Percentiles rank a stretch among this genome's conserved stretches.
Conservation (phyloP, 2,797 vertebrate species). For the Myotis daubentonii region DNA sequence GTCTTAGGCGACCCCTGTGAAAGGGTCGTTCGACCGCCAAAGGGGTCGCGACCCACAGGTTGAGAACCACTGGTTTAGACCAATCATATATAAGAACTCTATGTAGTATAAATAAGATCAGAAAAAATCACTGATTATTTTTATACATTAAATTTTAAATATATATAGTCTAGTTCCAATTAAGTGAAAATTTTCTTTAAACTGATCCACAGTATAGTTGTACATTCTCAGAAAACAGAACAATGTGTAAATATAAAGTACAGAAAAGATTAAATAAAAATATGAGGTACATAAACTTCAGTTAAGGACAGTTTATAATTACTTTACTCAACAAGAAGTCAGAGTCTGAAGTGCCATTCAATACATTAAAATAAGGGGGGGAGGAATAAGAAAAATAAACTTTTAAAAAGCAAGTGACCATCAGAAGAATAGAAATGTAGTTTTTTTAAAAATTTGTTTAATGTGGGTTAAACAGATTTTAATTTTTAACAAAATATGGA, state of each 20-base stretch:
- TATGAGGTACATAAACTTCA: constrained; percentile 7
- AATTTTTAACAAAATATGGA: background rate
- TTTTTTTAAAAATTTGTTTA: background rate
- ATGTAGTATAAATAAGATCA: background rate
- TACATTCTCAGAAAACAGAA: constrained; percentile 40
- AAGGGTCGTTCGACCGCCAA: too few species aligned
- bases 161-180: background rate
- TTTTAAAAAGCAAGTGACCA: background rate
- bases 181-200: constrained; percentile 22
- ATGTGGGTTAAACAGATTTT: background rate
- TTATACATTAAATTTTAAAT: constrained; percentile 21
- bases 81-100: background rate
- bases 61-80: background rate
- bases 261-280: constrained; percentile 40
- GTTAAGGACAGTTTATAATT: constrained; percentile 71
- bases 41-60: too few species aligned
- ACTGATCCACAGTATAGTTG: background rate
- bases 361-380: background rate
- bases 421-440: constrained; percentile 27
- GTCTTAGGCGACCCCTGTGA: too few species aligned
- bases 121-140: background rate
- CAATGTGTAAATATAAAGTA: constrained; percentile 66
- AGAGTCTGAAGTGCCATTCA: constrained; percentile 1
- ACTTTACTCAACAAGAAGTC: constrained; percentile 51
- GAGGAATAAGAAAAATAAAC: background rate